Evolutionary conservation across 2,888 invertebrate species (phyloP), one percentile per base, ranked within the genome.

Genomic region (Lasioglossum morio): DNA sequence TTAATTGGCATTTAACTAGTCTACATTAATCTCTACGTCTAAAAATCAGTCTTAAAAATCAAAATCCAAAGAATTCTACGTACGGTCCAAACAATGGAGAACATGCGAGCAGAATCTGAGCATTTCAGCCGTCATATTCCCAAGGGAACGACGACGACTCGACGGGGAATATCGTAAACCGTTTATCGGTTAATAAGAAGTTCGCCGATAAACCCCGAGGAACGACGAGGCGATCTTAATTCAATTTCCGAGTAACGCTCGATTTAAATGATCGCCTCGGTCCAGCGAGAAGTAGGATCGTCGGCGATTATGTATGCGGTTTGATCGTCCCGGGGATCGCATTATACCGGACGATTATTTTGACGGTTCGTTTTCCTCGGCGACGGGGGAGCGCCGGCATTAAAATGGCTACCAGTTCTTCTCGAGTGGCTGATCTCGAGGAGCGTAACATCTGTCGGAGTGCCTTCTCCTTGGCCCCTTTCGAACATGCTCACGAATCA

Each of bases 401-500:
- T 84, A 85, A 90, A 90, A 90, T 83, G 90, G 87, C 89, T 82
- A 86, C 89, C 87, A 86, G 89, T 88, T 90, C 87, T 86, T 82
- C 86, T 87, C 83, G 89, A 91, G 91, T 86, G 77, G 86, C 87
- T 88, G 89, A 16, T 46, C 27, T 91, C 82, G 87, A 91, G 79
- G 82, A 81, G 84, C 83, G 81, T 87, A 91, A 91, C 92, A 91
- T 92, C 91, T 91, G 91, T 92, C 90, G 90, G 88, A 89, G 91
- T 91, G 91, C 85, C 86, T 90, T 89, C 85, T 88, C 34, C 84
- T 81, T 78, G 27, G 85, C 69, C 80, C 82, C 75, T 81, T 81
- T 75, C 84, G 78, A 82, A 85, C 81, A 83, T 86, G 87, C 83
- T 82, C 81, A 43, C 27, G 86, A 85, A 88, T 87, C 84, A 86